These are phyloP conservation scores for Phyllostomus hastatus DNA, from an alignment of 2,113 vertebrate species.

Conservation along the genomic window DNA sequence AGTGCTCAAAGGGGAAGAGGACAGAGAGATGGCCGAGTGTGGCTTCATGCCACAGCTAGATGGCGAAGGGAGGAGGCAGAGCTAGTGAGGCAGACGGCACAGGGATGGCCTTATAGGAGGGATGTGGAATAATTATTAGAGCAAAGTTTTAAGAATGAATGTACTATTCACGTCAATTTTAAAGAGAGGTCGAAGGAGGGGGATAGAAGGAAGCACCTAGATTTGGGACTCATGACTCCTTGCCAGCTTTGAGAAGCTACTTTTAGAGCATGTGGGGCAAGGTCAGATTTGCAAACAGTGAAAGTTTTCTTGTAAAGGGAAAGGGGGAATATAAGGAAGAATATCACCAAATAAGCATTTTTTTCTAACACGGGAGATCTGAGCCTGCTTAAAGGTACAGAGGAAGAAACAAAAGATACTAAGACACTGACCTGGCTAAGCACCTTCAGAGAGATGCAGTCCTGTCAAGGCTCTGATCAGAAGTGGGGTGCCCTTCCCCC, in stretches of 20 bases:
- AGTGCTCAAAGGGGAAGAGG: neutral
- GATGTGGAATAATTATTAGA: neutral
- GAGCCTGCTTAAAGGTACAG: neutral
- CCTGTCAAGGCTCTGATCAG: neutral
- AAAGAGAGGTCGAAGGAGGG: neutral
- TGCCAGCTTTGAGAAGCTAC: neutral
- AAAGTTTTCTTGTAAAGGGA: neutral
- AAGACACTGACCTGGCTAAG: neutral
- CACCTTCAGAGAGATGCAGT: neutral
- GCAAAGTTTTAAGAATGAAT: neutral
- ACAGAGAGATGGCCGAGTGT: neutral
- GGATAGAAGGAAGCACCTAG: neutral
- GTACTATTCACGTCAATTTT: neutral
- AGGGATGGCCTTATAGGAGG: neutral
- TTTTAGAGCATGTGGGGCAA: neutral
- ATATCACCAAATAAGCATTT: neutral
- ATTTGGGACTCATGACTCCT: neutral
- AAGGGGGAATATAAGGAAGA: neutral
- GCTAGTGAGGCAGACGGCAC: neutral
- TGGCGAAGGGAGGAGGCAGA: neutral
- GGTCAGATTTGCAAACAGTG: neutral
- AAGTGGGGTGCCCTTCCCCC: neutral
- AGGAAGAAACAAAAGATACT: neutral
- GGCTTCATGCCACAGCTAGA: neutral
- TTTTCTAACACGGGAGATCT: neutral